A percentile compares a stretch with the other conserved stretches of the same genome.
These are phyloP conservation scores for Sialia sialis DNA, from an alignment of 2,113 vertebrate species.

Conservation along the genomic window DNA sequence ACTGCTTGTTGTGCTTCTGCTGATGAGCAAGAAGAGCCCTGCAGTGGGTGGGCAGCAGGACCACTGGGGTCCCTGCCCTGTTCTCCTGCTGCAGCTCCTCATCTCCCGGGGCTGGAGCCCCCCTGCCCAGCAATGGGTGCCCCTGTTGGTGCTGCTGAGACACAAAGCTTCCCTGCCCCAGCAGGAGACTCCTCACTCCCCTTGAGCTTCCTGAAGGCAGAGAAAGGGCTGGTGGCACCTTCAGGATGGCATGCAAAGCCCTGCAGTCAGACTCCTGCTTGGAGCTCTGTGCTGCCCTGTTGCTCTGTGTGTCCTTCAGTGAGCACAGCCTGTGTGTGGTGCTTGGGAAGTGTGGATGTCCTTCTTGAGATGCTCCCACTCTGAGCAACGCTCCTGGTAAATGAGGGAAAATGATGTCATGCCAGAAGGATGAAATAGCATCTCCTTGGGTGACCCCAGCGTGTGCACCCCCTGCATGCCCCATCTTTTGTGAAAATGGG, in stretches of 20 bases:
- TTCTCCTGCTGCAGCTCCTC: accelerated
- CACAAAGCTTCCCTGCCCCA: not conserved
- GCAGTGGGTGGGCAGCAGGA: not conserved
- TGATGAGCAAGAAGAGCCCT: not conserved
- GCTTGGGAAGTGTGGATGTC: not conserved
- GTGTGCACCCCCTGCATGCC: not conserved
- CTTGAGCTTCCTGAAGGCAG: not conserved
- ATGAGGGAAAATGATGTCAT: not conserved
- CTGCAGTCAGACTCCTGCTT: not conserved
- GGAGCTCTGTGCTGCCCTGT: not conserved
- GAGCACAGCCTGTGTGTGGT: constrained; percentile 27
- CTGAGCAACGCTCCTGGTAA: not conserved
- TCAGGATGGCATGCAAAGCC: not conserved
- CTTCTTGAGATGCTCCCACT: not conserved
- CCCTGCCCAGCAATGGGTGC: accelerated
- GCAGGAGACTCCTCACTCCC: not conserved
- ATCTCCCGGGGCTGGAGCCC: not conserved
- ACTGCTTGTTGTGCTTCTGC: not conserved
- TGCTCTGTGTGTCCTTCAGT: not conserved
- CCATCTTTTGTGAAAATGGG: not conserved
- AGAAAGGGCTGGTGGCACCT: not conserved
- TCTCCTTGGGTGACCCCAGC: not conserved
- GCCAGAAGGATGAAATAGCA: not conserved
- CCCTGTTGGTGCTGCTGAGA: not conserved
- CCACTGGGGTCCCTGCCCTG: not conserved